Conservation (phyloP, 2,797 vertebrate species). For the Fringilla coelebs region DNA sequence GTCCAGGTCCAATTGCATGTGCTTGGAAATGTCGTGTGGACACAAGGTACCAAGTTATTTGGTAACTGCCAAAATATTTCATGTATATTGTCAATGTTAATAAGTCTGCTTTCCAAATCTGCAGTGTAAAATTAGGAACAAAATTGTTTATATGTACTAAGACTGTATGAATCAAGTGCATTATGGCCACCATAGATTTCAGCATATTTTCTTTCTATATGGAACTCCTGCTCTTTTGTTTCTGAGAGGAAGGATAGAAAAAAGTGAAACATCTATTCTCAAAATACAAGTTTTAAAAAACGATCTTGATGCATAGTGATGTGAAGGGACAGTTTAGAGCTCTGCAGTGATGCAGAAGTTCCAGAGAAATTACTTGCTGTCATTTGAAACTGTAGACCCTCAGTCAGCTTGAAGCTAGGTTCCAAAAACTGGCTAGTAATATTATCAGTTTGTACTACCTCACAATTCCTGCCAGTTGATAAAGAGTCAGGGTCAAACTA, state of each 20-base stretch:
- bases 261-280: not conserved
- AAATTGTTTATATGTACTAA: not conserved
- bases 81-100: not conserved
- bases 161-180: not conserved
- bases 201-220: rapidly evolving
- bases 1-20: not conserved
- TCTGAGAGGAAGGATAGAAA: not conserved
- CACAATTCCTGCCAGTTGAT: not conserved
- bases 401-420: not conserved
- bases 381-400: not conserved
- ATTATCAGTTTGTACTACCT: not conserved
- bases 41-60: not conserved
- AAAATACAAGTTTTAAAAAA: not conserved
- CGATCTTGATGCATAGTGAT: not conserved
- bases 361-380: not conserved
- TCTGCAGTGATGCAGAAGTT: not conserved
- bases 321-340: not conserved
- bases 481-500: not conserved
- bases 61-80: not conserved
- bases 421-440: not conserved
- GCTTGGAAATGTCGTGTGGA: not conserved
- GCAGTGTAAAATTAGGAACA: not conserved
- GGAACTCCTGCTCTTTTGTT: not conserved
- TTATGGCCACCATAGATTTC: not conserved
- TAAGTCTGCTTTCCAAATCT: not conserved